Evolutionary conservation across 2,888 invertebrate genomes (phyloP).

Genomic region (Trachelus tabidus): DNA sequence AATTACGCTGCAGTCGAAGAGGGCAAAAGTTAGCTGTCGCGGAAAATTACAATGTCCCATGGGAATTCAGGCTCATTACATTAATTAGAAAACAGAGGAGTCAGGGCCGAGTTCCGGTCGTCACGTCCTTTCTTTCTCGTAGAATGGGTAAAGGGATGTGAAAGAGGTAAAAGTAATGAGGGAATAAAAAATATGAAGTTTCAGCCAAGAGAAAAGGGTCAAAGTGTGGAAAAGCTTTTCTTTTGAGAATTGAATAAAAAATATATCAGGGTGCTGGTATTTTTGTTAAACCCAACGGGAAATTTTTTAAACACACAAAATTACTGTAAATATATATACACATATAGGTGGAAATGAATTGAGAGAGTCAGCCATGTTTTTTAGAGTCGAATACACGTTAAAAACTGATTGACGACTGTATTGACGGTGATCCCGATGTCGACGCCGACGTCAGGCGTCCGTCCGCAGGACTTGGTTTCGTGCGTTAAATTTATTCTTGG

Average conservation of each 20-base stretch:
- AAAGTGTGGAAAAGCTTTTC: not conserved
- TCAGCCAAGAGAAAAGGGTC: slow-evolving; percentile 6
- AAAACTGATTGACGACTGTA: not conserved
- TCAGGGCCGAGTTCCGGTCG: not conserved
- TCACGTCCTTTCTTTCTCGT: not conserved
- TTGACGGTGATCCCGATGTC: not conserved
- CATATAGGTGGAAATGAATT: not conserved
- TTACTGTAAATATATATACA: not conserved
- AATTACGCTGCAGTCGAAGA: not conserved
- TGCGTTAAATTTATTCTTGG: not conserved
- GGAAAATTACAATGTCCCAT: slow-evolving; percentile 24
- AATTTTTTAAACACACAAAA: not conserved
- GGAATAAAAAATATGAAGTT: slow-evolving; percentile 5
- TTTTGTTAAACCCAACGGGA: not conserved
- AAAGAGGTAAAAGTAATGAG: slow-evolving; percentile 6
- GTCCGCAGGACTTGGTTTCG: not conserved
- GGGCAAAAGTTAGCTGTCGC: not conserved
- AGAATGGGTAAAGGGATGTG: not conserved
- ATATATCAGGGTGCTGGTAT: not conserved
- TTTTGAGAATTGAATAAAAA: not conserved
- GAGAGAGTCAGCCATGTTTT: not conserved
- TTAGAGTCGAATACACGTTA: not conserved
- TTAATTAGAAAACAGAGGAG: slow-evolving; percentile 33
- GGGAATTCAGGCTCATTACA: slow-evolving; percentile 31
- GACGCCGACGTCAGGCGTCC: not conserved